These are phyloP conservation scores for Anguilla anguilla DNA, from an alignment of 2,797 vertebrate genomes.

Conservation along the genomic window DNA sequence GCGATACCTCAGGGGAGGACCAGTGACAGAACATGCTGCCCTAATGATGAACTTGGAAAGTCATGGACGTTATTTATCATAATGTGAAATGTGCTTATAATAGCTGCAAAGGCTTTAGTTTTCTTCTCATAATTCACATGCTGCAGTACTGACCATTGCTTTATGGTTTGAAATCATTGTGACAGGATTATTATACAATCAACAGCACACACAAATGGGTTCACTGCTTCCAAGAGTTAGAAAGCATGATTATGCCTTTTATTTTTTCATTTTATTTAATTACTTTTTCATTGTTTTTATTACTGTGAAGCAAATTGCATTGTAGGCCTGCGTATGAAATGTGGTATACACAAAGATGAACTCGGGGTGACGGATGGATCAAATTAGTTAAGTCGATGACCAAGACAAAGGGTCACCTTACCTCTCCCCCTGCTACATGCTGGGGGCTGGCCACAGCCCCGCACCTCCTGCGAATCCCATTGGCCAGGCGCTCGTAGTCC, in stretches of 20 bases:
- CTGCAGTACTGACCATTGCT: neutral
- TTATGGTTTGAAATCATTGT: neutral
- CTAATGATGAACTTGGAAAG: neutral
- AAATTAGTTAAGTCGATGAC: neutral
- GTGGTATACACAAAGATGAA: neutral
- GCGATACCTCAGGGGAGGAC: neutral
- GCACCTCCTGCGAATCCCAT: slow-evolving; percentile 79
- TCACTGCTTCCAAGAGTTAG: neutral
- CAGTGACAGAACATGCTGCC: neutral
- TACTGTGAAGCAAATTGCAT: neutral
- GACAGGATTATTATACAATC: neutral
- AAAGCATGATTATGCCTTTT: neutral
- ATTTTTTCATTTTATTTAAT: neutral
- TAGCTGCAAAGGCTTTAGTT: neutral
- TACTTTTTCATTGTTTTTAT: neutral
- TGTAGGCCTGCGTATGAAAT: neutral
- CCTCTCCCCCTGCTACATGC: slow-evolving; percentile 75
- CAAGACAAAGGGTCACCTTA: slow-evolving; percentile 55
- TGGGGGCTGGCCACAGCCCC: slow-evolving; percentile 76
- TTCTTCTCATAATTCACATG: neutral
- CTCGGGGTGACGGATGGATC: too few species aligned
- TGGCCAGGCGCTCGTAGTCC: slow-evolving; percentile 83
- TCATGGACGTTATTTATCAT: neutral
- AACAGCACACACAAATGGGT: neutral
- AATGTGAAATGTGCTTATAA: neutral